Base-by-base conservation (phyloP, 1,140 invertebrate species). In the Pseudoatta argentina region DNA sequence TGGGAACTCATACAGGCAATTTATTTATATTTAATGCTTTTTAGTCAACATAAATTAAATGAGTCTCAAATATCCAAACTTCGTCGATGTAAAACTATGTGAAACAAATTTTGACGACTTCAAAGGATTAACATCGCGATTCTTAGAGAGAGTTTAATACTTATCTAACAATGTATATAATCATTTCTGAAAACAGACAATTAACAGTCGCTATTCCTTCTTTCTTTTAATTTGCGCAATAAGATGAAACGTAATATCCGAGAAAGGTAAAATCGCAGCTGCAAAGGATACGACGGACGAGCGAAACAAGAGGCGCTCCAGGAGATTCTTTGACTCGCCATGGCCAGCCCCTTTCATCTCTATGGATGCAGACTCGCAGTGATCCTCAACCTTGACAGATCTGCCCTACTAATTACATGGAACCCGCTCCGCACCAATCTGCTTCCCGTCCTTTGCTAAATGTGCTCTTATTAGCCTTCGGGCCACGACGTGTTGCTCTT, bases 361-460 rank as follows among this genome's bases (percentile, higher is more conserved):
- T 81, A 57, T 72, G 76, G 88, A 73, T 51, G 81, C 81, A 57
- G 53, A 59, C 53, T 55, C 48, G 51, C 88, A 81, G 89, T 66
- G 86, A 77, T 86, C 7, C 88, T 87, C 88, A 90, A 90, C 81
- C 81, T 72, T 86, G 89, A 79, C 79, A 89, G 48, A 18, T 30
- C 39, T 27, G 51, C 21, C 51, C 71, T 73, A 7, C 48, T 83
- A 86, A 91, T 91, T 86, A 61, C 86, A 61, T 39, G 77, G 51
- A 88, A 83, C 72, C 77, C 69, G 63, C 30, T 10, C 63, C 27
- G 24, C 63, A 2, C 69, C 21, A 7, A 10, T 16, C 51, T 18
- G 24, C 16, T 69, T 34, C 48, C 73, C 53, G 82, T 66, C 75
- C 61, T 78, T 78, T 48, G 73, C 21, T 78, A 85, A 85, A 85